Percentiles rank a stretch among this genome's conserved stretches.
These are phyloP conservation scores for Lucilia cuprina DNA, from an alignment of 1,140 invertebrate genomes.

Conservation along the genomic window DNA sequence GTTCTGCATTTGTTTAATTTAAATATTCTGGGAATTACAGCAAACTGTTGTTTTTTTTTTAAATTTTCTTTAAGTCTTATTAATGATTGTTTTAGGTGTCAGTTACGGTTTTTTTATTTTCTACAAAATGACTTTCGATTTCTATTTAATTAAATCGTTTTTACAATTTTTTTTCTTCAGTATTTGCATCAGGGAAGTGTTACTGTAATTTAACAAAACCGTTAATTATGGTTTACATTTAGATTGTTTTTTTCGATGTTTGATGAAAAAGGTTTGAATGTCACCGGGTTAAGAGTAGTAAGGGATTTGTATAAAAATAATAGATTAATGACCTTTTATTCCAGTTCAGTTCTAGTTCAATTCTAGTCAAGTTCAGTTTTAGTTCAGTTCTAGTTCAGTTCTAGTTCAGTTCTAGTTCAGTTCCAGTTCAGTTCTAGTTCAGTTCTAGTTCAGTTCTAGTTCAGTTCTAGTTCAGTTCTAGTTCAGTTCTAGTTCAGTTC, in stretches of 20 bases:
- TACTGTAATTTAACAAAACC: conserved; percentile 4
- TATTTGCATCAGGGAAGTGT: not conserved
- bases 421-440: no score
- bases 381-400: no score
- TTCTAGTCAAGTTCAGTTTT: no score
- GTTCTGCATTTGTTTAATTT: not conserved
- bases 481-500: no score
- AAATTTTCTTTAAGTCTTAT: conserved; percentile 18
- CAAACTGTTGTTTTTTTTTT: not conserved
- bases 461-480: no score
- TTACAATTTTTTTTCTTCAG: not conserved
- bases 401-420: no score
- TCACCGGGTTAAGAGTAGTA: not conserved
- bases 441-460: no score
- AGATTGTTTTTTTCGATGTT: not conserved
- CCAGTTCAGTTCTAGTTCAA: no score
- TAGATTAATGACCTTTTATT: not conserved
- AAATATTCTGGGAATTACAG: not conserved
- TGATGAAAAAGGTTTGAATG: not conserved
- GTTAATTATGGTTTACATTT: conserved; percentile 21
- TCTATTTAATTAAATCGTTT: conserved; percentile 15
- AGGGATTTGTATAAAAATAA: not conserved
- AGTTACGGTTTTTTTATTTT: conserved; percentile 15
- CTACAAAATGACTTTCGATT: conserved; percentile 12
- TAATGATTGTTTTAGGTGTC: conserved; percentile 29